Percentiles rank a stretch among this genome's conserved stretches.
phyloP scores from a whole-genome alignment of 2,888 invertebrate genomes.

The Epicampocera succincta region DNA sequence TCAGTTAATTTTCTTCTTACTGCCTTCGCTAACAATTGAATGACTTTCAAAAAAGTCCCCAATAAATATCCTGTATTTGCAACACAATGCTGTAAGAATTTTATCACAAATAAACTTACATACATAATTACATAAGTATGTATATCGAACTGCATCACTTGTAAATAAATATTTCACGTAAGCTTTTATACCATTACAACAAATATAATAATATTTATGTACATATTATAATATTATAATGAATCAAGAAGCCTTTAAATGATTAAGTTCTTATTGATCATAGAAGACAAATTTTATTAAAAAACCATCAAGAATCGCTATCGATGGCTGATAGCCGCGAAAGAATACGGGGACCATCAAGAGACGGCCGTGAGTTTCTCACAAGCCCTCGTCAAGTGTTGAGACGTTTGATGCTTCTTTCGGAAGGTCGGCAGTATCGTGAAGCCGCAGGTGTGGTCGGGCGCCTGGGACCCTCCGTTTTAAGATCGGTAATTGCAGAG shows the following conservation, averaged over 20 bases:
- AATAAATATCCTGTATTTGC: neutral
- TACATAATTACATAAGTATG: neutral
- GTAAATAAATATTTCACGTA: conserved; percentile 58
- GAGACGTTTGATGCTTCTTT: conserved; percentile 88
- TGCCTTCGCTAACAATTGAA: neutral
- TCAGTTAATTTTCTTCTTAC: neutral
- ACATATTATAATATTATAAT: too few species aligned
- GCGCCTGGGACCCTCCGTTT: conserved; percentile 89
- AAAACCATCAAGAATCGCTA: conserved; percentile 77
- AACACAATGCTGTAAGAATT: conserved; percentile 46
- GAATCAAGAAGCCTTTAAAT: conserved; percentile 14
- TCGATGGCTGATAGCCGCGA: conserved; percentile 88
- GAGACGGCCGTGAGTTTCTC: conserved; percentile 84
- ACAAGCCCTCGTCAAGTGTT: conserved; percentile 87
- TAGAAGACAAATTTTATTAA: conserved; percentile 77
- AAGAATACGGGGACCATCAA: conserved; percentile 85
- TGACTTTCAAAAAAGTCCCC: neutral
- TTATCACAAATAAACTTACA: neutral
- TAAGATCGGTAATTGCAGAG: conserved; percentile 89
- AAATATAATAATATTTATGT: too few species aligned
- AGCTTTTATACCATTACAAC: conserved; percentile 42
- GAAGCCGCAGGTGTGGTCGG: conserved; percentile 93
- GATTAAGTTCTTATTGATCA: conserved; percentile 46
- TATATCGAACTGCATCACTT: conserved; percentile 38
- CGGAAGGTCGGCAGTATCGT: conserved; percentile 94